Percentiles rank a stretch among this genome's conserved stretches.
phyloP scores from a whole-genome alignment of 2,113 vertebrate species.

The Nothobranchius kuhntae region DNA sequence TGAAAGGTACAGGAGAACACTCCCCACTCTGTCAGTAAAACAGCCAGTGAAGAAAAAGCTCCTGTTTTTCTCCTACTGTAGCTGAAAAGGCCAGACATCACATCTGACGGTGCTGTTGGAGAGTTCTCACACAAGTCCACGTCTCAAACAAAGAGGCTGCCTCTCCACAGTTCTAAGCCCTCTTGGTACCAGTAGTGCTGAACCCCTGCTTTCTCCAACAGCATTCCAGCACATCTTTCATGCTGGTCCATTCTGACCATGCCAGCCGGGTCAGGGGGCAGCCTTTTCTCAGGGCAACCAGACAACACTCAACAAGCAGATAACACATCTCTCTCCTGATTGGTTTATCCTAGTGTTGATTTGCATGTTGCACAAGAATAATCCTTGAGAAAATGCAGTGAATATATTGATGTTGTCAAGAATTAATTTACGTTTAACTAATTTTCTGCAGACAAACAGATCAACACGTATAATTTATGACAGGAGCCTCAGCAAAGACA shows the following conservation, averaged over 20 bases:
- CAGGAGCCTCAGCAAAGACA: not conserved
- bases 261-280: constrained; percentile 72
- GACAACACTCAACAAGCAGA: constrained; percentile 36
- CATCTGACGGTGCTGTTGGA: constrained; percentile 55
- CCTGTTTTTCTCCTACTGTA: constrained; percentile 48
- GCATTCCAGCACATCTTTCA: constrained; percentile 73
- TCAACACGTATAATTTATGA: not conserved
- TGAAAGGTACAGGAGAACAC: constrained; percentile 48
- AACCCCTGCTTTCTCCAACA: constrained; percentile 62
- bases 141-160: constrained; percentile 46
- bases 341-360: not conserved
- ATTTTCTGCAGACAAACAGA: no score
- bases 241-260: constrained; percentile 65
- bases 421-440: not conserved
- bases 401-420: not conserved
- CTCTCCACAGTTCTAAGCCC: constrained; percentile 58
- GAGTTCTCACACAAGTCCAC: constrained; percentile 64
- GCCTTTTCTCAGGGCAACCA: constrained; percentile 72
- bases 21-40: constrained; percentile 67
- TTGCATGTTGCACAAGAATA: no score
- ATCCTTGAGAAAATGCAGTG: not conserved
- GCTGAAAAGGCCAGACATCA: constrained; percentile 65
- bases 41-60: constrained; percentile 56
- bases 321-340: not conserved
- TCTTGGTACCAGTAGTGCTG: constrained; percentile 53